Evolutionary conservation across 2,797 vertebrate species (phyloP), one percentile per base, ranked within the genome.

Genomic region (Enteromius thamalakanensis): DNA sequence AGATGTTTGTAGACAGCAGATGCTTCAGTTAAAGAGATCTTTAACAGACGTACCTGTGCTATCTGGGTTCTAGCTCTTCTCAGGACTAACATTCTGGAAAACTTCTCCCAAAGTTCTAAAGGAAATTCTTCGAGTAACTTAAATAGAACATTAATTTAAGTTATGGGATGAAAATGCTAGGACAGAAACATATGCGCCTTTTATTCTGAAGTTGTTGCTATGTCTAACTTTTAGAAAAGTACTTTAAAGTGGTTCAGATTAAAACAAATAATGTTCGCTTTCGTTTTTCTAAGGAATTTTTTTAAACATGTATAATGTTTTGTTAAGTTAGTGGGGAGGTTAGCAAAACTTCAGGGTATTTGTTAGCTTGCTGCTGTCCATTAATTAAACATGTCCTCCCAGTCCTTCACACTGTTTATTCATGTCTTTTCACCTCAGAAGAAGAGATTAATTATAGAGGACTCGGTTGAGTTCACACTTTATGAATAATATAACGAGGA

Each of bases 351-450:
- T 23, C 23, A 21, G 51, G 3, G 4, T 60, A 58, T 60, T n/a
- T 15, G 12, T 14, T 68, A 42, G 4, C 34, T 68, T 42, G 10
- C 21, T 68, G 64, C 45, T 71, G 69, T 29, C 23, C 69, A 51
- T 72, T 3, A 55, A 75, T 75, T 37, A 76, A 76, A 58, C 32
- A 55, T 75, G 49, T 58, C 29, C 26, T 34, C 29, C 3, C 29
- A 29, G 29, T 53, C 11, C 10, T 75, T 23, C 7, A 75, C 72
- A 23, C 37, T 9, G n/a, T 6, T 64, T 19, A 29, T 32, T 10
- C 40, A 7, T 49, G 76, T 65, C 42, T 47, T 65, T 78, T 64
- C 76, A 65, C 76, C 58, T 78, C 58, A 65, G 26, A 32, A 34
- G 5, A 45, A 65, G 58, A 40, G 7, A 6, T 77, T 17, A 78